Evolutionary conservation across 2,888 invertebrate genomes (phyloP), one percentile per base, ranked within the genome.

Genomic region (Callyntrura guangdongensis): DNA sequence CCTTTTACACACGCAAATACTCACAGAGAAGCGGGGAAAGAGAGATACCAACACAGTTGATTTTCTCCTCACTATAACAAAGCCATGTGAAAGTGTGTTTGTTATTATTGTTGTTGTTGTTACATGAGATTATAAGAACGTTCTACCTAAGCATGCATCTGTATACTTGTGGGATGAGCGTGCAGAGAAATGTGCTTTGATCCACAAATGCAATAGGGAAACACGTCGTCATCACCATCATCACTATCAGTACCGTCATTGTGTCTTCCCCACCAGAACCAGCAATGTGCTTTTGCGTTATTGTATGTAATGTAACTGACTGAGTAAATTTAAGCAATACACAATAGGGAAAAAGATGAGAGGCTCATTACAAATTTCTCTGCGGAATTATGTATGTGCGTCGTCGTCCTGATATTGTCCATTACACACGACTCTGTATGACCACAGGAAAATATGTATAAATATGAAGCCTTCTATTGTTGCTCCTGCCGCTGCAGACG

Each of bases 121-220:
- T 89, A 83, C 82, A 82, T 64, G 83, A 83, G 74, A 82, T 82
- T 82, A 82, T 77, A 61, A 20, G 27, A 45, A 61, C 22, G 64
- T 36, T n/a, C 22, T 14, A 36, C n/a, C 36, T 36, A 59, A 27
- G 25, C 67, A 27, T 25, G 72, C 45, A 22, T 27, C 25, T 79
- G 77, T 74, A 59, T 53, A 67, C 64, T 67, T 85, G 64, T 14
- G 85, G 25, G 47, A 74, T 53, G 89, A 84, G 74, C 85, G 79
- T 85, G 89, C 25, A 85, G 36, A 56, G 74, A 89, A 89, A 89
- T 89, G 84, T 89, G 89, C 83, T 84, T 69, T 82, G 79, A 72
- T 84, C 67, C 36, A 61, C 61, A 25, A 11, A 56, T 56, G 86
- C 22, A 64, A 56, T 79, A 79, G n/a, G 14, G 59, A 17, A 79